Conservation (phyloP, 2,888 invertebrate species). For the Chironomus riparius region DNA sequence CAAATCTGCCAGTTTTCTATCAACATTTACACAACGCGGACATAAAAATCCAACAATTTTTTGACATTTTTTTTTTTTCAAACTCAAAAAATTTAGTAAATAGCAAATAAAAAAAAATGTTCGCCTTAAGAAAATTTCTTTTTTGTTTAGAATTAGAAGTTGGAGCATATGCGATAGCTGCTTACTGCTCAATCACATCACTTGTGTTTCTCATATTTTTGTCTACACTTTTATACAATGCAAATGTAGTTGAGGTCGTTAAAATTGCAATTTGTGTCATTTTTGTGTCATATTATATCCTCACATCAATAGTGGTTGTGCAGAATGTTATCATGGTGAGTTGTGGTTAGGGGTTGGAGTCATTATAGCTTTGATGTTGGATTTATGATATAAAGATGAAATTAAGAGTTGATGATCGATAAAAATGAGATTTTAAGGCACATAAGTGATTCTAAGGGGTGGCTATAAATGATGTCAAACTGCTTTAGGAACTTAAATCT, state of each 20-base stretch:
- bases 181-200: not conserved
- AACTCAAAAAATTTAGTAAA: not conserved
- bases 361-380: no score
- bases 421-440: no score
- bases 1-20: not conserved
- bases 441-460: no score
- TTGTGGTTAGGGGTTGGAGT: not conserved
- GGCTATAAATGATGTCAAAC: no score
- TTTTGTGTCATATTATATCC: not conserved
- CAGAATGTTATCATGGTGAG: not conserved
- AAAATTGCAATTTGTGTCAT: not conserved
- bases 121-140: not conserved
- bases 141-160: constrained; percentile 2
- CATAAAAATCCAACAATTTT: not conserved
- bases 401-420: no score
- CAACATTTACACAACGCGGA: not conserved
- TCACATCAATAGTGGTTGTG: not conserved
- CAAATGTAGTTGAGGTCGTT: not conserved
- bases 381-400: no score
- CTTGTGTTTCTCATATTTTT: not conserved
- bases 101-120: not conserved
- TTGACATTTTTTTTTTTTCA: not conserved
- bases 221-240: not conserved
- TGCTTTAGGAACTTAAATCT: no score
- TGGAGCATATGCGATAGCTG: not conserved